Conservation (phyloP, 2,888 invertebrate genomes). For the Chalcis sispes region DNA sequence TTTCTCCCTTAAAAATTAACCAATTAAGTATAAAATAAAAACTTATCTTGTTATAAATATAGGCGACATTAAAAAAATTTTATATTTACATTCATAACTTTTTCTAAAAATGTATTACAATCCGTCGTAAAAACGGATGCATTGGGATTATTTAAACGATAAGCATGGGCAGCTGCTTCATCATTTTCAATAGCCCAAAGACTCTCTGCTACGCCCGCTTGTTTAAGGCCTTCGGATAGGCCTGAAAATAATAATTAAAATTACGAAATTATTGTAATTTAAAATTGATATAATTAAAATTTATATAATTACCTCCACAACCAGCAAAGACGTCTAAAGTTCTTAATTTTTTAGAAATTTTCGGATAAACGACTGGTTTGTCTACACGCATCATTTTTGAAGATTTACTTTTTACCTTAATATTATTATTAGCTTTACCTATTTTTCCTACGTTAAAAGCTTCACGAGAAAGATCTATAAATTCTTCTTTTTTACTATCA, state of each 20-base stretch:
- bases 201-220: slow-evolving; percentile 83
- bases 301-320: slow-evolving; percentile 86
- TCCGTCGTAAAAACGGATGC: slow-evolving; percentile 87
- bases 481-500: slow-evolving; percentile 78
- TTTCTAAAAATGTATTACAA: slow-evolving; percentile 83
- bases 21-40: background rate
- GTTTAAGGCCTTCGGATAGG: slow-evolving; percentile 84
- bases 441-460: slow-evolving; percentile 79
- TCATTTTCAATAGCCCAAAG: slow-evolving; percentile 90
- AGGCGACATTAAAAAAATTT: background rate
- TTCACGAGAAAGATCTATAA: slow-evolving; percentile 80
- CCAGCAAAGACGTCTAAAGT: slow-evolving; percentile 91
- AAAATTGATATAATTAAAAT: slow-evolving; percentile 16
- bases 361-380: slow-evolving; percentile 64
- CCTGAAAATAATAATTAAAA: slow-evolving; percentile 75
- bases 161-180: slow-evolving; percentile 87
- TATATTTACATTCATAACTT: slow-evolving; percentile 80
- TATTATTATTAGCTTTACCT: slow-evolving; percentile 83
- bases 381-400: slow-evolving; percentile 30
- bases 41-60: slow-evolving; percentile 2
- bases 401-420: slow-evolving; percentile 78
- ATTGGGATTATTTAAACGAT: slow-evolving; percentile 84
- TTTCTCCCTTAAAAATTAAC: background rate
- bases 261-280: no score
- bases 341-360: slow-evolving; percentile 77